phyloP scores from a whole-genome alignment of 1,140 invertebrate species.

The Campoletis sonorensis region DNA sequence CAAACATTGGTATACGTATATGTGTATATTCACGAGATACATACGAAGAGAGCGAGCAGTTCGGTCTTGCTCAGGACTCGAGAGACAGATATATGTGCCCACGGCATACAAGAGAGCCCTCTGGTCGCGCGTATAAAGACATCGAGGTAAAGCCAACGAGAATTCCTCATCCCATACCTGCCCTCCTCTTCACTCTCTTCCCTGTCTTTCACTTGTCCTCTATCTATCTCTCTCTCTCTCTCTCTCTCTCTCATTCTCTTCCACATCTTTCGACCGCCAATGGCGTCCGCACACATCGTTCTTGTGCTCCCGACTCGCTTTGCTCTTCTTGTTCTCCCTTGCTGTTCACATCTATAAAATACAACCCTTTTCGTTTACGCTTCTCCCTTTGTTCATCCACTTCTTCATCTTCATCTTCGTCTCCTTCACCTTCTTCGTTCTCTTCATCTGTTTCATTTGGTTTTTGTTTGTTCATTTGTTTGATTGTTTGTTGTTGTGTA shows the following conservation, averaged over 20 bases:
- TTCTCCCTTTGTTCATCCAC: background rate
- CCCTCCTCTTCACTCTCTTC: slow-evolving; percentile 50
- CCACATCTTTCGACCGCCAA: slow-evolving; percentile 40
- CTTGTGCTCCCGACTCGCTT: slow-evolving; percentile 50
- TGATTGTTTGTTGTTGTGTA: background rate
- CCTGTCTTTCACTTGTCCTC: slow-evolving; percentile 46
- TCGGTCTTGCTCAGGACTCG: slow-evolving; percentile 60
- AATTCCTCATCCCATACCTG: slow-evolving; percentile 75
- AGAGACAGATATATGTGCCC: slow-evolving; percentile 77
- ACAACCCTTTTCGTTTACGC: slow-evolving; percentile 15
- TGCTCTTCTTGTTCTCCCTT: slow-evolving; percentile 38
- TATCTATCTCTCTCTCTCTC: slow-evolving; percentile 19
- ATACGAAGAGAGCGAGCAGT: background rate
- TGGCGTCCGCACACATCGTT: slow-evolving; percentile 26
- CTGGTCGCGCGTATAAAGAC: slow-evolving; percentile 75
- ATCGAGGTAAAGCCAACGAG: slow-evolving; percentile 76
- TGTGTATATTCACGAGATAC: background rate
- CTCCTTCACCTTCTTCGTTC: slow-evolving; percentile 39
- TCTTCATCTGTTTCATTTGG: slow-evolving; percentile 45
- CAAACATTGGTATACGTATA: background rate
- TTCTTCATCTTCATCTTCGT: slow-evolving; percentile 11
- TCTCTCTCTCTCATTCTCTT: slow-evolving; percentile 15
- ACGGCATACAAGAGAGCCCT: slow-evolving; percentile 72
- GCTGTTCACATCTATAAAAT: slow-evolving; percentile 1
- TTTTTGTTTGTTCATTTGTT: too few species aligned